Evolutionary conservation across 1,140 invertebrate species (phyloP).

Genomic region (Pogonomyrmex barbatus): DNA sequence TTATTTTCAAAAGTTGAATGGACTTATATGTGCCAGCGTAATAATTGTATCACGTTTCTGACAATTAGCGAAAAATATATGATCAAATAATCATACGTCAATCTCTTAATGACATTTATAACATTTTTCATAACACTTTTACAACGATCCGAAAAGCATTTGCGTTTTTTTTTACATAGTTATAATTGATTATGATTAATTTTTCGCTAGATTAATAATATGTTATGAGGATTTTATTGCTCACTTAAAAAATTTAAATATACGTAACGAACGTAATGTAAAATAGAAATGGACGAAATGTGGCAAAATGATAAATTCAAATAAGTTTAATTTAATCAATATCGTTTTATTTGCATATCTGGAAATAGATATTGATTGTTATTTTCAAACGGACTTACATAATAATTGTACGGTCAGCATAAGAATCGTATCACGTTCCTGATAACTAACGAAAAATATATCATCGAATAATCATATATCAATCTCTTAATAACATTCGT

Average conservation of each 20-base stretch:
- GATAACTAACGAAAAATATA: neutral
- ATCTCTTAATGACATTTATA: neutral
- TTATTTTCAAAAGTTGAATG: neutral
- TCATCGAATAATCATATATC: neutral
- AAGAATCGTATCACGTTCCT: neutral
- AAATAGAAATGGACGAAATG: conserved; percentile 37
- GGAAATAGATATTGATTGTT: conserved; percentile 1
- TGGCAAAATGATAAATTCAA: neutral
- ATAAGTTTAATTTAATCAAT: conserved; percentile 21
- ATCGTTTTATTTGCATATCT: neutral
- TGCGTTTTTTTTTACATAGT: neutral
- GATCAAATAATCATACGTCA: neutral
- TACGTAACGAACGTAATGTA: too few species aligned
- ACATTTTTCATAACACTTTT: neutral
- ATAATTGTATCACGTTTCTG: neutral
- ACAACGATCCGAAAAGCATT: neutral
- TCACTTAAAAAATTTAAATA: neutral
- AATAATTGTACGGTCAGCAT: too few species aligned
- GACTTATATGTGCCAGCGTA: neutral
- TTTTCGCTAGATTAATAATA: neutral
- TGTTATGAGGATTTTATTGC: neutral
- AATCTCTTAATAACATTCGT: neutral
- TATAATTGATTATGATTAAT: neutral
- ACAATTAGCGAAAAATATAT: neutral
- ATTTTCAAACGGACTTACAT: neutral